Base-by-base conservation (phyloP, 2,113 vertebrate species). In the Gasterosteus nipponicus region DNA sequence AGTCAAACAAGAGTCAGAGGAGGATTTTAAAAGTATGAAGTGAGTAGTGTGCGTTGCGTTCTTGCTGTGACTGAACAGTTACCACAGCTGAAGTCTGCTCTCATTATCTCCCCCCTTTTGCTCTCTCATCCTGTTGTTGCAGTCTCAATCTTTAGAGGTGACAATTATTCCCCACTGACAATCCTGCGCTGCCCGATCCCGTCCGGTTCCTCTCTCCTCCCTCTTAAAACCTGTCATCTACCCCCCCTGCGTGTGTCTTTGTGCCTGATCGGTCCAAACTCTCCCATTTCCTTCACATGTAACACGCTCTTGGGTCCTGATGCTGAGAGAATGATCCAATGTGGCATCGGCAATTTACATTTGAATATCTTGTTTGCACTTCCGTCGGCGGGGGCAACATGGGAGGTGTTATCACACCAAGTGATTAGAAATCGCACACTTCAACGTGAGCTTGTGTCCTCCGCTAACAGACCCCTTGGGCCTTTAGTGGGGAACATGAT, bases 141-240 rank as follows among this genome's bases (percentile, higher is more conserved):
- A 49, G 68, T 47, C 70, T 66, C 70, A 73, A 16, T 75, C 75
- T 35, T 82, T 76, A 83, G 85, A 82, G 58, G 80, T 69, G 87
- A 87, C 80, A 87, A 89, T 90, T 88, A 89, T 83, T 82, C 73
- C 80, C 78, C 19, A 41, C 75, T 11, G 75, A 63, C 46, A 47
- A 33, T 73, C 61, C 63, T 58, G 59, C 53, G 42, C 64, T 42
- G 75, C 70, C 66, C 49, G 22, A 60, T 81, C 75, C 74, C n/a
- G 54, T 72, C 63, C 63, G 22, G 22, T 59, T 59, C 57, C 31
- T 59, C 58, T 39, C 54, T 31, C 70, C 63, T 73, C 67, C 64
- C 49, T 66, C 66, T 68, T 44, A 76, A 87, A 87, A 68, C 47
- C 49, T 82, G 65, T 73, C 82, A 86, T 79, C 80, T 53, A 22